A percentile compares a stretch with the other conserved stretches of the same genome.
These are phyloP conservation scores for Himalopsyche phryganea DNA, from an alignment of 1,140 invertebrate genomes.

Conservation along the genomic window DNA sequence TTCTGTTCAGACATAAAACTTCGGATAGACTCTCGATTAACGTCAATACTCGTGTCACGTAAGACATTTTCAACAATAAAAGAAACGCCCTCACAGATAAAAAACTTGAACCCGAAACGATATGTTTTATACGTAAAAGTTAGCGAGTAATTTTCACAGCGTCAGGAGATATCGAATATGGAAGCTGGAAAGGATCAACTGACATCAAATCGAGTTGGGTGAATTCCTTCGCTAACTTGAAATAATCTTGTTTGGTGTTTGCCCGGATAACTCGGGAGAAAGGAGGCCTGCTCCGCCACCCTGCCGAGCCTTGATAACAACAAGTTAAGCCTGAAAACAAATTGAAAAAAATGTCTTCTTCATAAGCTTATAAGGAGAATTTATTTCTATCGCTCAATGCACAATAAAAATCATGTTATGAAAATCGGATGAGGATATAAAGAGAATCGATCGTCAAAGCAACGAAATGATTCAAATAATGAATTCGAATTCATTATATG, in stretches of 20 bases:
- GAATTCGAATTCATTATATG: no score
- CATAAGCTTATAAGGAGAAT: background rate
- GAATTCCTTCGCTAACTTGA: slow-evolving; percentile 13
- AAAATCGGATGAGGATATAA: no score
- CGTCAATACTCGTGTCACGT: slow-evolving; percentile 5
- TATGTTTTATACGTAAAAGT: background rate
- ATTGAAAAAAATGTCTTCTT: background rate
- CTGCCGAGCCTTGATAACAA: slow-evolving; percentile 11
- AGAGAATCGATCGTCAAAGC: no score
- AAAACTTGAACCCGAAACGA: background rate
- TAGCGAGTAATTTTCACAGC: slow-evolving; percentile 5
- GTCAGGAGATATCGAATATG: slow-evolving; percentile 16
- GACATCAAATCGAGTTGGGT: slow-evolving; percentile 25
- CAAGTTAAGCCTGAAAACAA: slow-evolving; percentile 1
- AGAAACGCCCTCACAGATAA: background rate
- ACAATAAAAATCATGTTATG: no score
- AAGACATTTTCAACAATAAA: slow-evolving; percentile 2
- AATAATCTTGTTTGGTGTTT: slow-evolving; percentile 18
- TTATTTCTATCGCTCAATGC: background rate
- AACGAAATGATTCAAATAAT: no score
- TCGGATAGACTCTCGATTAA: no score
- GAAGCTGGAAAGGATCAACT: slow-evolving; percentile 22
- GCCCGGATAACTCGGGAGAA: background rate
- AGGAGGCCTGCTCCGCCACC: background rate
- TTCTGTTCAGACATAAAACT: no score